Evolutionary conservation across 1,140 invertebrate genomes (phyloP), one percentile per base, ranked within the genome.

Genomic region (Zelostemma sp.): DNA sequence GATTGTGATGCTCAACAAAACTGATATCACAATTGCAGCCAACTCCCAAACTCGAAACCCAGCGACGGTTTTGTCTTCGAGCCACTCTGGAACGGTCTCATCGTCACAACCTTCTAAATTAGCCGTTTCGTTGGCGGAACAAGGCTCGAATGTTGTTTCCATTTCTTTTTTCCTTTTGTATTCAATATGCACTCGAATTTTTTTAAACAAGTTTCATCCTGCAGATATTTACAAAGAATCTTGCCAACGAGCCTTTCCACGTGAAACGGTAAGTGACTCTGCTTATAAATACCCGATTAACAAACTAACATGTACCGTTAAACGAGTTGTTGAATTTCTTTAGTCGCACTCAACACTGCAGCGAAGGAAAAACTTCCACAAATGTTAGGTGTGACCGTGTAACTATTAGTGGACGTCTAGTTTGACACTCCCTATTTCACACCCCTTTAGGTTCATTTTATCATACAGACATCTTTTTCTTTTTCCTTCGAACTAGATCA

Each of bases 201-300:
- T 83, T 90, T 89, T 31, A 95, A 84, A 79, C 94, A 91, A 87
- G 95, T 92, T 38, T 91, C 88, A 75, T 95, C 93, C 90, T n/a
- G n/a, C n/a, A n/a, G n/a, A n/a, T n/a, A n/a, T n/a, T n/a, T n/a
- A n/a, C n/a, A n/a, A n/a, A n/a, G n/a, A n/a, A n/a, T n/a, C n/a
- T n/a, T n/a, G n/a, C n/a, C n/a, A n/a, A n/a, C n/a, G n/a, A n/a
- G n/a, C n/a, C n/a, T n/a, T n/a, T n/a, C n/a, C n/a, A n/a, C n/a
- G n/a, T n/a, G n/a, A n/a, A n/a, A n/a, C n/a, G n/a, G n/a, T n/a
- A n/a, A n/a, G n/a, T n/a, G n/a, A n/a, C n/a, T n/a, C n/a, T n/a
- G n/a, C n/a, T n/a, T n/a, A n/a, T n/a, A n/a, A n/a, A n/a, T n/a
- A n/a, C n/a, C n/a, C n/a, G n/a, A n/a, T n/a, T n/a, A n/a, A n/a